Evolutionary conservation across 2,888 invertebrate genomes (phyloP).

Genomic region (Agrotis segetum): DNA sequence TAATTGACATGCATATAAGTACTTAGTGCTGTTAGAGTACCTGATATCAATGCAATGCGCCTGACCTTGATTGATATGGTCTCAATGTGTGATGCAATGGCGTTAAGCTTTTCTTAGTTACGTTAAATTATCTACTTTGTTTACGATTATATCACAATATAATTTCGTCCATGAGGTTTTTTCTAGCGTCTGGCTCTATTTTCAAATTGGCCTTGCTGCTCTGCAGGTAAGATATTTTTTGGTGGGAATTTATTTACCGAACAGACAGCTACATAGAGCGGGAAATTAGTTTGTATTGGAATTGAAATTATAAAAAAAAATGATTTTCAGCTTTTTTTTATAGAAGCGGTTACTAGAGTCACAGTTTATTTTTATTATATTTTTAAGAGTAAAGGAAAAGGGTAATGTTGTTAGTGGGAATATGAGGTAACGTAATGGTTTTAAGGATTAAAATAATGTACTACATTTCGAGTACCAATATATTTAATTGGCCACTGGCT

Average conservation of each 20-base stretch:
- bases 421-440: background rate
- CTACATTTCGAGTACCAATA: conserved; percentile 88
- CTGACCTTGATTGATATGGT: conserved; percentile 52
- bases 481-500: conserved; percentile 91
- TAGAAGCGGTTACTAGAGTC: too few relatives aligned
- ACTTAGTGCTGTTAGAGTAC: conserved; percentile 16
- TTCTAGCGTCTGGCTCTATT: too few relatives aligned
- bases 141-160: conserved; percentile 25
- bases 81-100: conserved; percentile 30
- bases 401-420: conserved; percentile 3
- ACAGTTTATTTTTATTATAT: too few relatives aligned
- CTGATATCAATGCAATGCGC: conserved; percentile 29
- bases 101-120: conserved; percentile 43
- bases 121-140: conserved; percentile 9
- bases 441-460: conserved; percentile 79
- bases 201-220: too few relatives aligned
- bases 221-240: conserved; percentile 9
- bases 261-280: conserved; percentile 8
- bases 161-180: background rate
- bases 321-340: background rate
- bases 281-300: conserved; percentile 21
- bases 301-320: background rate
- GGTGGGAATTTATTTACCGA: conserved; percentile 32
- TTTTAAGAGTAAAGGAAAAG: background rate
- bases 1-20: conserved; percentile 35